Base-by-base conservation (phyloP, 2,797 vertebrate genomes). In the Ceyx erithaca region DNA sequence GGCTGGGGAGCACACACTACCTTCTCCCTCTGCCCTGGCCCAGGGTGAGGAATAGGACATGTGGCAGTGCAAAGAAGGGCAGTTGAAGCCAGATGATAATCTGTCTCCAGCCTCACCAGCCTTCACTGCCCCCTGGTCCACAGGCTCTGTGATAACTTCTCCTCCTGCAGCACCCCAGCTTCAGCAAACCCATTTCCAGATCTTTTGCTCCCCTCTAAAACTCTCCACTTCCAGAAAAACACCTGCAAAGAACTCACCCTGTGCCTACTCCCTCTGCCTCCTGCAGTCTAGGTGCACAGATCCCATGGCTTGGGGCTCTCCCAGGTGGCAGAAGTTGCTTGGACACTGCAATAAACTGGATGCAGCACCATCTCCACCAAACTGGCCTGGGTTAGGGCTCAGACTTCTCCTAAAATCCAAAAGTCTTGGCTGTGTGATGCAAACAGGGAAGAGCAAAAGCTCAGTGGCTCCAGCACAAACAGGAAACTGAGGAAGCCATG, bases 41-140 rank as follows among this genome's bases (percentile, higher is more conserved):
- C 71, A 82, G 57, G 31, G 35, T 0, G 1, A 61, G 33, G 28
- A 57, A 30, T 0, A 46, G 46, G 40, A 40, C 9, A 4, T 11
- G 16, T 31, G 31, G 55, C 52, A 41, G 33, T 4, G 46, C 45
- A 78, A 46, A 33, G 66, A 73, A 49, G 30, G 35, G 43, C 14
- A 72, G 66, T 1, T 48, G 48, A 58, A 84, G 40, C 15, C 58
- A 37, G 7, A 21, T 21, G 33, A 48, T 14, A 48, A 48, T 20
- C 46, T 30, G 31, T 12, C 40, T 58, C 43, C 52, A 28, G 51
- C n/a, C 72, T 40, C 14, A 7, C 25, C 0, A 0, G 8, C 48
- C 61, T 62, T 20, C 10, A 2, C 14, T 30, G 31, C 63, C 17
- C 41, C 58, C n/a, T 43, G 33, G n/a, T 18, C 35, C 72, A 48